Conservation (phyloP, 2,888 invertebrate species). For the Microchrysa polita region DNA sequence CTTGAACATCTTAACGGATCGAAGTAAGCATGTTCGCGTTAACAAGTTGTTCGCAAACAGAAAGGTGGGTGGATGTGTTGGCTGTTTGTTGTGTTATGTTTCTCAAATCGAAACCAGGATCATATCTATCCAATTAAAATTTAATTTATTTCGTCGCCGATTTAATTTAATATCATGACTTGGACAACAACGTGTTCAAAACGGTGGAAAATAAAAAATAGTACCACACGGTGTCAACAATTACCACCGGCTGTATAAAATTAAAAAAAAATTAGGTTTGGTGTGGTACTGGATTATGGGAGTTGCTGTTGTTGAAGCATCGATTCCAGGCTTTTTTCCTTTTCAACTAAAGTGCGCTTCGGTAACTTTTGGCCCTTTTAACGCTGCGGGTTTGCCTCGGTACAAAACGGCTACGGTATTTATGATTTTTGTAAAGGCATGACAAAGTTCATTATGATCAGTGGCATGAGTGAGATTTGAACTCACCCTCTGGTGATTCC, state of each 20-base stretch:
- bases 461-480: no score
- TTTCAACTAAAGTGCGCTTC: no score
- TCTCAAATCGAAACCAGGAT: conserved; percentile 52
- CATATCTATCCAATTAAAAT: conserved; percentile 63
- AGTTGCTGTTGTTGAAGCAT: no score
- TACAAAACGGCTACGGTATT: no score
- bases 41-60: conserved; percentile 57
- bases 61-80: conserved; percentile 36
- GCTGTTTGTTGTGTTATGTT: conserved; percentile 40
- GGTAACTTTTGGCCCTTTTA: no score
- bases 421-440: no score
- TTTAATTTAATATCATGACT: conserved; percentile 50
- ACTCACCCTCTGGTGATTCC: no score
- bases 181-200: neutral
- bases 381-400: no score
- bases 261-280: no score
- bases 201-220: conserved; percentile 15
- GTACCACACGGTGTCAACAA: conserved; percentile 7
- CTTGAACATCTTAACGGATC: conserved; percentile 36
- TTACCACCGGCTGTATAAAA: neutral
- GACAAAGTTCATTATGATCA: no score
- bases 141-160: conserved; percentile 60
- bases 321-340: no score
- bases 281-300: no score
- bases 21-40: conserved; percentile 57